phyloP scores from a whole-genome alignment of 2,888 invertebrate genomes.

The Hirtodrosophila confusa region DNA sequence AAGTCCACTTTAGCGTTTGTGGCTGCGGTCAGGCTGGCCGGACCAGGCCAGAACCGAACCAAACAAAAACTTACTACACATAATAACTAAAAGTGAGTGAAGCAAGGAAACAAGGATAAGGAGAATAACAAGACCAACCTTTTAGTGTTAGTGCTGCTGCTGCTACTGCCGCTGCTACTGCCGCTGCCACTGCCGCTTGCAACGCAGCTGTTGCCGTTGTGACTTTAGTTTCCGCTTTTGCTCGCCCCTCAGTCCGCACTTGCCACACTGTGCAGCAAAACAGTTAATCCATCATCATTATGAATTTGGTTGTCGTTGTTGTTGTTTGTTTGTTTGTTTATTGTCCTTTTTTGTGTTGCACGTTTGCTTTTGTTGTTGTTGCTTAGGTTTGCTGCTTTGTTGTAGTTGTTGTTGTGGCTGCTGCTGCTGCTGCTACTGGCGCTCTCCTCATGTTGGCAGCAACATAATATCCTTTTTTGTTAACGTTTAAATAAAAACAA shows the following conservation, averaged over 20 bases:
- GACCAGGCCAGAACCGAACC: slow-evolving; percentile 1
- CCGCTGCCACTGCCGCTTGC: slow-evolving; percentile 35
- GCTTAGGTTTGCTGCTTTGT: slow-evolving; percentile 25
- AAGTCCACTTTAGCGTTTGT: slow-evolving; percentile 21
- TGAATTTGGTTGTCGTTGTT: slow-evolving; percentile 56
- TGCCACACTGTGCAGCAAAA: slow-evolving; percentile 43
- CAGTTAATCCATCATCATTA: slow-evolving; percentile 78
- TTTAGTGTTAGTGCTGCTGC: slow-evolving; percentile 13
- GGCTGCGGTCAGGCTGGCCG: slow-evolving; percentile 1
- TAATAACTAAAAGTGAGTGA: slow-evolving; percentile 8
- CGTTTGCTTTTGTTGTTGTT: slow-evolving; percentile 27
- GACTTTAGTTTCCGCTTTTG: slow-evolving; percentile 43
- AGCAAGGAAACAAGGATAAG: slow-evolving; percentile 1
- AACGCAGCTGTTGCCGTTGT: slow-evolving; percentile 29
- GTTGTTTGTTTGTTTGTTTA: slow-evolving; percentile 16
- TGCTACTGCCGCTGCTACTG: slow-evolving; percentile 12
- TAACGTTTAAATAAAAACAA: slow-evolving; percentile 33
- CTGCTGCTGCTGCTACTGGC: slow-evolving; percentile 28
- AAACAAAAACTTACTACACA: slow-evolving; percentile 16
- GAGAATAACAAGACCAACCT: slow-evolving; percentile 37
- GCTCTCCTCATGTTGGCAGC: slow-evolving; percentile 49
- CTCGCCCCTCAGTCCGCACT: slow-evolving; percentile 24
- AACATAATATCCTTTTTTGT: slow-evolving; percentile 50
- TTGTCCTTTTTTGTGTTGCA: slow-evolving; percentile 29
- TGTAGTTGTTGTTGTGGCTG: slow-evolving; percentile 11